A percentile compares a stretch with the other conserved stretches of the same genome.
Conservation (phyloP, 2,888 invertebrate genomes). For the Theristus sp. region DNA sequence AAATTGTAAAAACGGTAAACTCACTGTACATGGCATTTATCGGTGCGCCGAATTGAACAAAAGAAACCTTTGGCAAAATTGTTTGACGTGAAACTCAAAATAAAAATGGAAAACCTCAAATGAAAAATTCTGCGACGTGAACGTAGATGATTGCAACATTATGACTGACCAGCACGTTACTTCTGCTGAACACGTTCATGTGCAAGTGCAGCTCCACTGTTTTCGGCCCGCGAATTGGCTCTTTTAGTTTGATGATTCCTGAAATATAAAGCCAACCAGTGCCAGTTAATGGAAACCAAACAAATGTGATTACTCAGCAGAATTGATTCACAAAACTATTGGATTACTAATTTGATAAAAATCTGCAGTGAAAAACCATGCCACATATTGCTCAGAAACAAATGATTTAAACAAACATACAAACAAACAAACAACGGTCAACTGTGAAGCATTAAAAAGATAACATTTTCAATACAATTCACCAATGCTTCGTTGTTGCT, state of each 20-base stretch:
- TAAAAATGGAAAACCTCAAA: background rate
- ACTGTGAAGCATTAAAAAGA: no score
- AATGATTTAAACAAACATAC: no score
- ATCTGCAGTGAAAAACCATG: no score
- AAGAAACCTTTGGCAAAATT: no score
- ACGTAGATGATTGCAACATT: slow-evolving; percentile 25
- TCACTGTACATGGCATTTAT: no score
- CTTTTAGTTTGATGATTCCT: slow-evolving; percentile 18
- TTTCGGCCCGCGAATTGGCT: slow-evolving; percentile 20
- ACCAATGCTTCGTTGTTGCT: slow-evolving; percentile 29
- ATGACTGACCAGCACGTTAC: slow-evolving; percentile 27
- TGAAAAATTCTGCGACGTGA: background rate
- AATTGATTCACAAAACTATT: no score
- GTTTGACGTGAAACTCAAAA: background rate
- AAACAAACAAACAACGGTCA: no score
- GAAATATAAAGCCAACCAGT: slow-evolving; percentile 3
- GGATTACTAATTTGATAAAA: no score
- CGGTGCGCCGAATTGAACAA: no score
- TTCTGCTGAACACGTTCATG: slow-evolving; percentile 30
- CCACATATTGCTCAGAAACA: no score
- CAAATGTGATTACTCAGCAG: background rate
- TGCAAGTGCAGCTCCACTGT: slow-evolving; percentile 21
- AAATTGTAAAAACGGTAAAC: no score
- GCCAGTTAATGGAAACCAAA: background rate
- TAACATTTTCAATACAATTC: no score